Evolutionary conservation across 1,140 invertebrate species (phyloP).

Genomic region (Pseudomyrmex flavicornis): DNA sequence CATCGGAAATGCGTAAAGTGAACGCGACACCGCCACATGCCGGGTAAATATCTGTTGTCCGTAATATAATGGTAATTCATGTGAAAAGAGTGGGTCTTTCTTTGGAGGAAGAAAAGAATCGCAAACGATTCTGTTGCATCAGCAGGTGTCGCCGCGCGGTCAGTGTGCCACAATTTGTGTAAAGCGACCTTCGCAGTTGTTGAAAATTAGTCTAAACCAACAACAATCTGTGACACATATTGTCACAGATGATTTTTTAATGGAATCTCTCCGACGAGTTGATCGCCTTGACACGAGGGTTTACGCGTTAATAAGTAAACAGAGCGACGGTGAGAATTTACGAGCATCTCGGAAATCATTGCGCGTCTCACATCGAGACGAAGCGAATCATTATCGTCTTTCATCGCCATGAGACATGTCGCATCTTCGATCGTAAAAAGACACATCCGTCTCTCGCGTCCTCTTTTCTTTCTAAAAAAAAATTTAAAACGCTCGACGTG

Average conservation of each 20-base stretch:
- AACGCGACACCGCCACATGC: neutral
- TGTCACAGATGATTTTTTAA: neutral
- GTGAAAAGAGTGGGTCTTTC: too few relatives aligned
- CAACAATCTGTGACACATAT: neutral
- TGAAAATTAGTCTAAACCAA: conserved; percentile 34
- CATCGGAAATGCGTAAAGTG: conserved; percentile 39
- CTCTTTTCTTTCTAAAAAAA: too few relatives aligned
- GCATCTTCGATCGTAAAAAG: neutral
- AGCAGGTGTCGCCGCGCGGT: too few relatives aligned
- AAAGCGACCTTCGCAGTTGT: neutral
- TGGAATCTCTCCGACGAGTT: neutral
- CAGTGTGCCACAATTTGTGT: neutral
- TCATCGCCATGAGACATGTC: neutral
- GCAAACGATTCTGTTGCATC: neutral
- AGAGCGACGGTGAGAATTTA: conserved; percentile 13
- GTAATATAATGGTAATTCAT: neutral
- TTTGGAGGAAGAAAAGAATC: neutral
- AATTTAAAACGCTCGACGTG: too few relatives aligned
- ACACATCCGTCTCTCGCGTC: too few relatives aligned
- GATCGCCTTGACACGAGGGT: conserved; percentile 23
- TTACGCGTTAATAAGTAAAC: conserved; percentile 18
- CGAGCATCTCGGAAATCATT: neutral
- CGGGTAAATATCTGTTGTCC: neutral
- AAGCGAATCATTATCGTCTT: neutral
- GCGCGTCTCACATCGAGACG: neutral